These are phyloP conservation scores for Oxyura jamaicensis DNA, from an alignment of 2,113 vertebrate species.

Conservation along the genomic window DNA sequence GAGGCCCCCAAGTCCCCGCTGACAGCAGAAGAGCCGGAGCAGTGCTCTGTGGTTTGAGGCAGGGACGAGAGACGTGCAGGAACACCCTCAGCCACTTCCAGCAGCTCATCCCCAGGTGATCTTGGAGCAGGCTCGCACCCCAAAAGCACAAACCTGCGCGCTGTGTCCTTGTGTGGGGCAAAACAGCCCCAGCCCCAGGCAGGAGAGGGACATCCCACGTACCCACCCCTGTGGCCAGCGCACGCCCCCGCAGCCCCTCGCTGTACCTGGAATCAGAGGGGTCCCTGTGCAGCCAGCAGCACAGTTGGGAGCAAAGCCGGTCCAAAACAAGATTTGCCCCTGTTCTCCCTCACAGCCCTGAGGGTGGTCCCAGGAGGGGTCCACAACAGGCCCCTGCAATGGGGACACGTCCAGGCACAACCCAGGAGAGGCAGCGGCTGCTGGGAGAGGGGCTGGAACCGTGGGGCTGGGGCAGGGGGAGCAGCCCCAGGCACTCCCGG, in stretches of 20 bases:
- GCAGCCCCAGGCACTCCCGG: neutral
- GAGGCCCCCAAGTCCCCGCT: rapidly evolving
- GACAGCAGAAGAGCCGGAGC: rapidly evolving
- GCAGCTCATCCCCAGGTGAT: rapidly evolving
- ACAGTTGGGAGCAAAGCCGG: neutral
- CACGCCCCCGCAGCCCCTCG: too few relatives aligned
- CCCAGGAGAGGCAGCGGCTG: neutral
- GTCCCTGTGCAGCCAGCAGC: neutral
- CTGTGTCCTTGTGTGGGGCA: neutral
- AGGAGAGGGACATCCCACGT: neutral
- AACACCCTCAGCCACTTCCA: neutral
- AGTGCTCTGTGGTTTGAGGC: neutral
- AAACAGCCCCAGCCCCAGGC: rapidly evolving
- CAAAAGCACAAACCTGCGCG: neutral
- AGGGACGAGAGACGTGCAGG: neutral
- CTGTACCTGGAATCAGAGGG: neutral
- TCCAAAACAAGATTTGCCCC: too few relatives aligned
- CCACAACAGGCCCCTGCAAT: neutral
- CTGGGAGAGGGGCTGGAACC: rapidly evolving
- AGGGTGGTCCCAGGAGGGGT: rapidly evolving
- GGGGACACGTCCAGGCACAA: neutral
- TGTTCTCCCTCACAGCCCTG: rapidly evolving
- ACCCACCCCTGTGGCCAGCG: neutral
- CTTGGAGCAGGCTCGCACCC: neutral
- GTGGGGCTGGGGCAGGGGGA: rapidly evolving